Conservation (phyloP, 1,140 invertebrate genomes). For the Melanaphis sacchari region DNA sequence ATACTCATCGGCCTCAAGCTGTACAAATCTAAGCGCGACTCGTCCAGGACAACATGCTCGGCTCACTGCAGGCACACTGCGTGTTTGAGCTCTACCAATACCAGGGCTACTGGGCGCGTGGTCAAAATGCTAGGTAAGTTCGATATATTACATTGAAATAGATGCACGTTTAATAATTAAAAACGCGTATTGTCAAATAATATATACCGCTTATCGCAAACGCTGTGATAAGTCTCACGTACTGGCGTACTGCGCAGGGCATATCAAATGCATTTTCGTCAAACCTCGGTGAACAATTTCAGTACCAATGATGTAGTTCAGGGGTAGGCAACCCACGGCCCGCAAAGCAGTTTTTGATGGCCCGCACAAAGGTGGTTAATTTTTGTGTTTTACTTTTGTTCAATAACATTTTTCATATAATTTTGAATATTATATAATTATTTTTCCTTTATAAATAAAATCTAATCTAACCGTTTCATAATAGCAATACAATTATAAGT, state of each 20-base stretch:
- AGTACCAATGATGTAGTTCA: too few species aligned
- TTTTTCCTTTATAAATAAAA: too few species aligned
- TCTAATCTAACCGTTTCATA: too few species aligned
- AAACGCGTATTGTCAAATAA: neutral
- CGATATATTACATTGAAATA: too few species aligned
- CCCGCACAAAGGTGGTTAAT: too few species aligned
- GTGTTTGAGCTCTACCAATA: constrained; percentile 35
- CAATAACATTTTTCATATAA: too few species aligned
- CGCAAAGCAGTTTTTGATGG: too few species aligned
- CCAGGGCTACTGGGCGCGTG: constrained; percentile 47
- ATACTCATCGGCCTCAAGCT: constrained; percentile 80
- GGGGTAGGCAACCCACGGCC: too few species aligned
- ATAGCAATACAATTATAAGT: too few species aligned
- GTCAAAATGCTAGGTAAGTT: constrained; percentile 58
- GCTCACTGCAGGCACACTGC: constrained; percentile 58
- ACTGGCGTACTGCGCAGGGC: too few species aligned
- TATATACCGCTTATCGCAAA: neutral
- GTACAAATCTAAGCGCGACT: constrained; percentile 69
- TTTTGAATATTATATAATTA: too few species aligned
- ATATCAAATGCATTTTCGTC: neutral
- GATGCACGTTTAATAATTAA: neutral
- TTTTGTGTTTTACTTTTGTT: too few species aligned
- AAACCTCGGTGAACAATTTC: neutral
- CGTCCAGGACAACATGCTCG: constrained; percentile 59
- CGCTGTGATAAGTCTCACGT: neutral